Percentiles rank a stretch among this genome's conserved stretches.
Conservation (phyloP, 1,140 invertebrate species). For the Schlechtendalia chinensis region DNA sequence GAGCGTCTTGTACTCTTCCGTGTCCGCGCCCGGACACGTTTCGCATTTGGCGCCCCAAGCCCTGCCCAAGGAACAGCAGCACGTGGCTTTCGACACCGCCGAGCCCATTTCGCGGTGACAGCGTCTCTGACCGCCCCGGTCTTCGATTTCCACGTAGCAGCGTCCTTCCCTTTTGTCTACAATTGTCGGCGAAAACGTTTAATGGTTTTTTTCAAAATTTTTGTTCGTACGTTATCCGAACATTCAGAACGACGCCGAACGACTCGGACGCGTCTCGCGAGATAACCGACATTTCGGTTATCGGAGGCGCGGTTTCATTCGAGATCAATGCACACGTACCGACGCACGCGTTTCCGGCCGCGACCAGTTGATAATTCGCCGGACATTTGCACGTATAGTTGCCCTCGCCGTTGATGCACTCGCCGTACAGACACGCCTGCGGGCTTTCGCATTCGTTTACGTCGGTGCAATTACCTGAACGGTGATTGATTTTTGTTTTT, state of each 20-base stretch:
- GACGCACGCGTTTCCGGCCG: slow-evolving; percentile 69
- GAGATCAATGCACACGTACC: slow-evolving; percentile 59
- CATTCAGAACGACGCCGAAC: background rate
- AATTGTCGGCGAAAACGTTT: too few relatives aligned
- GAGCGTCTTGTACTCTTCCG: slow-evolving; percentile 71
- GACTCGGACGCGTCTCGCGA: too few relatives aligned
- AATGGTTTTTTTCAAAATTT: too few relatives aligned
- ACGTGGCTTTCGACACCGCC: slow-evolving; percentile 72
- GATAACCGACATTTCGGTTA: too few relatives aligned
- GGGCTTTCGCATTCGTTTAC: slow-evolving; percentile 66
- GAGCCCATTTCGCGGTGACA: slow-evolving; percentile 63
- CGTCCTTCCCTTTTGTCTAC: slow-evolving; percentile 74
- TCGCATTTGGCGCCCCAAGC: slow-evolving; percentile 84
- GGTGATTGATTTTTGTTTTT: too few relatives aligned
- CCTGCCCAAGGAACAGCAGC: slow-evolving; percentile 81
- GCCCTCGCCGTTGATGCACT: slow-evolving; percentile 63
- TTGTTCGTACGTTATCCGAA: background rate
- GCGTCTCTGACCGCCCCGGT: slow-evolving; percentile 56
- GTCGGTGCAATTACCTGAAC: slow-evolving; percentile 60
- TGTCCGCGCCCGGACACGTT: slow-evolving; percentile 69
- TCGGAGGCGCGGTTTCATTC: too few relatives aligned
- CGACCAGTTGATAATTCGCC: slow-evolving; percentile 64
- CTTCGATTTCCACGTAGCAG: slow-evolving; percentile 69
- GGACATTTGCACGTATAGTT: slow-evolving; percentile 61
- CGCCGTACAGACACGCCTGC: slow-evolving; percentile 62